Conservation (phyloP, 2,888 invertebrate species). For the Dynastes hyllus region DNA sequence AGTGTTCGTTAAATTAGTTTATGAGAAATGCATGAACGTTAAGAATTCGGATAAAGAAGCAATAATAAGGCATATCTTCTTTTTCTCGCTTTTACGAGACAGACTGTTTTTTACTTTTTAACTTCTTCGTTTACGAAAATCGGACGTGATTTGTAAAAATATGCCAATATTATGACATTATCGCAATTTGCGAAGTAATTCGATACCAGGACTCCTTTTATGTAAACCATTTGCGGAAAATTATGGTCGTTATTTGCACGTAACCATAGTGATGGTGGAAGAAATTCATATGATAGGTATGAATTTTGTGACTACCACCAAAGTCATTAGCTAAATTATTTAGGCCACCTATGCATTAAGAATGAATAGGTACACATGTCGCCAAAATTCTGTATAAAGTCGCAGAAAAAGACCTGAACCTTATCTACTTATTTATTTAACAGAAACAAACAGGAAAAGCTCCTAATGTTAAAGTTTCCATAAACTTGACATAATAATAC, state of each 20-base stretch:
- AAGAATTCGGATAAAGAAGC: constrained; percentile 1
- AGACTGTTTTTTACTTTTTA: neutral
- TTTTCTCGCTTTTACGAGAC: neutral
- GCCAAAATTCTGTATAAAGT: no score
- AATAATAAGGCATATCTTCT: neutral
- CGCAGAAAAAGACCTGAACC: no score
- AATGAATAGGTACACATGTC: no score
- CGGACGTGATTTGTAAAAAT: neutral
- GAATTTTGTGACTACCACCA: no score
- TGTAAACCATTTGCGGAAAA: neutral
- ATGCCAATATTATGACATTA: constrained; percentile 12
- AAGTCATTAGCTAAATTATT: no score
- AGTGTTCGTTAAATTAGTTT: constrained; percentile 30
- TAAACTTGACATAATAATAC: no score
- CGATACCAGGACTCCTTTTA: neutral
- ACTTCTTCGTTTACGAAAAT: neutral
- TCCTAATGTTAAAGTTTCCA: no score
- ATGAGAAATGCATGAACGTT: neutral
- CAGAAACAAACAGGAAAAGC: no score
- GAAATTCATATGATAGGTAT: no score
- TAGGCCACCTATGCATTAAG: no score
- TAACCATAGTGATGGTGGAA: no score
- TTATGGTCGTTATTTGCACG: constrained; percentile 1
- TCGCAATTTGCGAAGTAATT: constrained; percentile 6
- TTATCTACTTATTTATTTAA: no score